Evolutionary conservation across 2,113 vertebrate species (phyloP).

Genomic region (Thalassarche chlororhynchos): DNA sequence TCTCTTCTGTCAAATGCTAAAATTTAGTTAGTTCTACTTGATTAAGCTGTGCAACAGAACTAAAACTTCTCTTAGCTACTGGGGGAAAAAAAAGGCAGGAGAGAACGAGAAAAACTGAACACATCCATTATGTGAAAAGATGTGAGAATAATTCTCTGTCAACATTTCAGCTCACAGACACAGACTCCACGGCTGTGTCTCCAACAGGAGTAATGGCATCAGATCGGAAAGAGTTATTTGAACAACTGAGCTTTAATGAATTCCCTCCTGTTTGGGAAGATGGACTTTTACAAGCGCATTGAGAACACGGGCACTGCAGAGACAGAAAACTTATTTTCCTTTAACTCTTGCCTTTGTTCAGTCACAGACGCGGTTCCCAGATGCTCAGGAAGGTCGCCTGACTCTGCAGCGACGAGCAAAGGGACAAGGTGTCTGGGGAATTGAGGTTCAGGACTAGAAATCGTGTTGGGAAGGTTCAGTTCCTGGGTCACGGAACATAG

Average conservation of each 20-base stretch:
- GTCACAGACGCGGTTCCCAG: not conserved
- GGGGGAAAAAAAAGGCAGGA: not conserved
- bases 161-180: conserved; percentile 7
- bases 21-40: conserved; percentile 61
- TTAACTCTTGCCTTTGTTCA: not conserved
- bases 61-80: conserved; percentile 19
- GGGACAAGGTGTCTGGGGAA: not conserved
- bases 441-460: not conserved
- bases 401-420: not conserved
- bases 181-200: not conserved
- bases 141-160: conserved; percentile 41
- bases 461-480: not conserved
- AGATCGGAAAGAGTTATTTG: not conserved
- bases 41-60: conserved; percentile 52
- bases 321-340: not conserved
- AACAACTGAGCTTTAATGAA: not conserved
- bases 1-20: conserved; percentile 53
- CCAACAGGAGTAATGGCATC: not conserved
- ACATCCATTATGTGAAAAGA: conserved; percentile 13
- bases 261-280: not conserved
- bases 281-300: not conserved
- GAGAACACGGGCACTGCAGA: not conserved
- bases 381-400: fast-evolving
- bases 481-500: not conserved
- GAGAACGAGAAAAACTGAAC: conserved; percentile 7